Conservation (phyloP, 2,888 invertebrate genomes). For the Amphipyra tragopoginis region DNA sequence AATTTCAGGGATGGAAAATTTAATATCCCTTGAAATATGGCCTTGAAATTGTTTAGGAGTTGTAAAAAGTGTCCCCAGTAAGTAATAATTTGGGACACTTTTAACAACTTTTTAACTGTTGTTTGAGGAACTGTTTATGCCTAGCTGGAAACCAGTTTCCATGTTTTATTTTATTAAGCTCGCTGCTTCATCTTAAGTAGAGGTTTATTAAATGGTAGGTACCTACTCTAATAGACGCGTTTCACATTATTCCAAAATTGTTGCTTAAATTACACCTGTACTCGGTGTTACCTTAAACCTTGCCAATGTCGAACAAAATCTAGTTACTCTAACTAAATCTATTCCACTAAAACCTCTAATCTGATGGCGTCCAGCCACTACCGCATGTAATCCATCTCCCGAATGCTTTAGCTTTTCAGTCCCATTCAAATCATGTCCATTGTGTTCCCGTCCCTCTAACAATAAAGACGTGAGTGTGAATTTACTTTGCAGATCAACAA, state of each 20-base stretch:
- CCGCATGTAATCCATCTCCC: constrained; percentile 31
- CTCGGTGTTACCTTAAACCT: no score
- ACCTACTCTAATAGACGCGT: no score
- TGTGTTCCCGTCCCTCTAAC: constrained; percentile 23
- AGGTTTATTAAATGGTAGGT: no score
- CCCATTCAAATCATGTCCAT: constrained; percentile 41
- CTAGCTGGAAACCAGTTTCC: constrained; percentile 10
- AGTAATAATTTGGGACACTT: constrained; percentile 37
- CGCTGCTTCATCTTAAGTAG: no score
- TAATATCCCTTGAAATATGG: constrained; percentile 16
- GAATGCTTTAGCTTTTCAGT: constrained; percentile 31
- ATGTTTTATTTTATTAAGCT: background rate
- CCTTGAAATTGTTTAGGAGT: constrained; percentile 37
- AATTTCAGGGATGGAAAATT: constrained; percentile 12
- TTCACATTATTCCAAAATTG: no score
- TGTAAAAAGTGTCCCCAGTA: constrained; percentile 30
- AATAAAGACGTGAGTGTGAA: constrained; percentile 38
- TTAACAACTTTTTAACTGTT: constrained; percentile 43
- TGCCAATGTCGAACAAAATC: background rate
- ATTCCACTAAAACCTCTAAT: constrained; percentile 20
- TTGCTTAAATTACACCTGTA: no score
- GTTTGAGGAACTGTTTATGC: constrained; percentile 34
- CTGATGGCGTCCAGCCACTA: constrained; percentile 29
- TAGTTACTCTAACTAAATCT: background rate
- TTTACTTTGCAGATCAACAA: constrained; percentile 25